These are phyloP conservation scores for Dasyurus viverrinus DNA, from an alignment of 2,113 vertebrate genomes.

Conservation along the genomic window DNA sequence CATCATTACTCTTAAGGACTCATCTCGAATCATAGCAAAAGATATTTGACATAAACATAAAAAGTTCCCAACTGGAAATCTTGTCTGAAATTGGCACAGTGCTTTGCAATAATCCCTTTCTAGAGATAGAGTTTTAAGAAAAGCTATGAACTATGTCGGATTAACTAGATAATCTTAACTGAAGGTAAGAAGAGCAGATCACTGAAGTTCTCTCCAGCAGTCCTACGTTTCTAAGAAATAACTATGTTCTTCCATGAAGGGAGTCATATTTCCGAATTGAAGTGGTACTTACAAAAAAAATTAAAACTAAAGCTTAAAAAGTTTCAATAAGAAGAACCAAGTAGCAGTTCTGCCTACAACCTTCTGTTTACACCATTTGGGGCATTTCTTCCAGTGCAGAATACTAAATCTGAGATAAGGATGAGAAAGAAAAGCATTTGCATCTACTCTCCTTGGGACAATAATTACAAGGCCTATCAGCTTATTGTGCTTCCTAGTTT, in stretches of 20 bases:
- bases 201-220: background rate
- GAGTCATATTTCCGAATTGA: conserved; percentile 23
- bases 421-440: background rate
- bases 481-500: background rate
- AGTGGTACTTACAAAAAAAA: background rate
- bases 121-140: background rate
- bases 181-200: background rate
- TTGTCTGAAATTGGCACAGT: background rate
- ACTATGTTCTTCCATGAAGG: background rate
- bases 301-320: background rate
- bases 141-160: background rate
- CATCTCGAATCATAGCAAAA: background rate
- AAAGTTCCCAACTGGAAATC: background rate
- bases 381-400: background rate
- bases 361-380: background rate
- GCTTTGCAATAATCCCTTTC: background rate
- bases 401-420: background rate
- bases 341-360: background rate
- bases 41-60: background rate
- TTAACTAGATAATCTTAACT: background rate
- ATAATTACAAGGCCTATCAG: conserved; percentile 9
- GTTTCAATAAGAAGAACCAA: conserved; percentile 19
- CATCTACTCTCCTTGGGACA: background rate
- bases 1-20: no score
- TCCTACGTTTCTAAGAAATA: background rate